Evolutionary conservation across 2,113 vertebrate genomes (phyloP), one percentile per base, ranked within the genome.

Genomic region (Numida meleagris): DNA sequence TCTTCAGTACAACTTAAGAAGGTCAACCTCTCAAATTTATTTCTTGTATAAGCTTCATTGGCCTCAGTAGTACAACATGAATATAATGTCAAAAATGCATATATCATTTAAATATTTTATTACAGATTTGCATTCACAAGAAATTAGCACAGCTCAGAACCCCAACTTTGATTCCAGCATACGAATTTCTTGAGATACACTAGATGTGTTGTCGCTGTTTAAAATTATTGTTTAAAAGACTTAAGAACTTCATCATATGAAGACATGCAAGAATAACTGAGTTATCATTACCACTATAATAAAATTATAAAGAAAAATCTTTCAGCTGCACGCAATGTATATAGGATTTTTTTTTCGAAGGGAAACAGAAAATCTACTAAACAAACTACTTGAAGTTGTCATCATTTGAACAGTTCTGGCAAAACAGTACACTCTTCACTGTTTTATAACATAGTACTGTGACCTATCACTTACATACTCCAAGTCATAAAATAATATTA

Each of bases 401-500:
- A 81, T 63, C 2, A 81, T 72, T 82, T 92, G n/a, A 82, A 88
- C 33, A n/a, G 3, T 40, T 86, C 61, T 67, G 55, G 23, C 50
- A 83, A 82, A 92, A 82, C 42, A 59, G 31, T 43, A 42, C 27
- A 82, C 33, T 55, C 23, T 27, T 62, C 42, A 48, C 57, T 71
- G 10, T 21, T 86, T 75, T 66, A 86, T 80, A 89, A 74, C 23
- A 84, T 14, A 81, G 67, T 29, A 57, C 14, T 71, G 23, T 31
- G 86, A 87, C 46, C 16, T 57, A 90, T 36, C 40, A 43, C 70
- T 87, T 84, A 82, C 48, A 40, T 61, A 48, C 16, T 83, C 34
- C 45, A 75, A 75, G 76, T 83, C 83, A 73, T 91, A 89, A 88
- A 94, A 94, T 29, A 91, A 7, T 43, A 88, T 38, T 88, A 77